Percentiles rank a stretch among this genome's conserved stretches.
Evolutionary conservation across 2,888 invertebrate species (phyloP).

Genomic region (Horisme vitalbata): DNA sequence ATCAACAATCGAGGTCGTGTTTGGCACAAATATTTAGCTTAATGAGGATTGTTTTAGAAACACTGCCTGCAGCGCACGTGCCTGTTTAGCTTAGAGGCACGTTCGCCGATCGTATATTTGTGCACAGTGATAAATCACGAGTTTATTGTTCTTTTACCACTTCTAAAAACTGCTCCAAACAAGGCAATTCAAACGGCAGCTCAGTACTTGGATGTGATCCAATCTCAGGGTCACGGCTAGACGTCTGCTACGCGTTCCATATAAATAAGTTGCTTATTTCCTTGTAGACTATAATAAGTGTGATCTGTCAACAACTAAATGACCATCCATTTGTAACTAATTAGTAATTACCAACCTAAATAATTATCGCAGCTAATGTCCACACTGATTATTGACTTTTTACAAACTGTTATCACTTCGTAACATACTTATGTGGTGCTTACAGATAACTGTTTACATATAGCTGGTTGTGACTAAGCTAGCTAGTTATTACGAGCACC

Average conservation of each 20-base stretch:
- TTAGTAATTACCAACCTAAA: slow-evolving; percentile 55
- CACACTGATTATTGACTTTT: slow-evolving; percentile 48
- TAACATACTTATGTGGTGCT: slow-evolving; percentile 39
- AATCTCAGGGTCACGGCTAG: slow-evolving; percentile 25
- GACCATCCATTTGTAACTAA: slow-evolving; percentile 33
- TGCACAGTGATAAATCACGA: slow-evolving; percentile 47
- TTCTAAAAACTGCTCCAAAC: slow-evolving; percentile 27
- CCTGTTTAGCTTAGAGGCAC: slow-evolving; percentile 68
- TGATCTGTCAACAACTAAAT: slow-evolving; percentile 4
- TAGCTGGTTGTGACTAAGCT: not conserved
- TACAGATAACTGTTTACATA: slow-evolving; percentile 33
- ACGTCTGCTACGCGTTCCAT: slow-evolving; percentile 8
- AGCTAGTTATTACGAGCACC: slow-evolving; percentile 2
- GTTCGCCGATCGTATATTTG: slow-evolving; percentile 46
- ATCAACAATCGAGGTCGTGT: slow-evolving; percentile 27
- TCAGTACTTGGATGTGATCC: slow-evolving; percentile 10
- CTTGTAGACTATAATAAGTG: slow-evolving; percentile 5
- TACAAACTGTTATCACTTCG: slow-evolving; percentile 42
- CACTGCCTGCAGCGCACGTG: slow-evolving; percentile 70
- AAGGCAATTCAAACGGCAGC: slow-evolving; percentile 17
- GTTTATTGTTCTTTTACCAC: slow-evolving; percentile 33
- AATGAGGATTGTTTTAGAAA: slow-evolving; percentile 71
- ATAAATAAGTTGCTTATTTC: slow-evolving; percentile 10
- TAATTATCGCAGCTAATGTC: slow-evolving; percentile 60
- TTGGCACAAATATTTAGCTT: slow-evolving; percentile 54